Conservation (phyloP, 2,797 vertebrate species). For the Nyctibius grandis region DNA sequence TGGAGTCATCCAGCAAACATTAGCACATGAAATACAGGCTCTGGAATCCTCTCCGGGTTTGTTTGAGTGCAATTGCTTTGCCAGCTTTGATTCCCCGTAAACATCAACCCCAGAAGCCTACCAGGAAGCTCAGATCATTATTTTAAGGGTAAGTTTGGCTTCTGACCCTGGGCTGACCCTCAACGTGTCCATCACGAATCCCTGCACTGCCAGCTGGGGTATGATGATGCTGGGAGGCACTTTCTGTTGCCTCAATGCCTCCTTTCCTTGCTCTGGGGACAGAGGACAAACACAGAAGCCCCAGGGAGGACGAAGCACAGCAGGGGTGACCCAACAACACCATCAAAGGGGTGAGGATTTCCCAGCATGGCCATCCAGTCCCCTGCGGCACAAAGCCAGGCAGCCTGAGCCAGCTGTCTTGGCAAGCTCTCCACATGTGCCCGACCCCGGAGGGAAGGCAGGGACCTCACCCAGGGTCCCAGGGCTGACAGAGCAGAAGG, state of each 20-base stretch:
- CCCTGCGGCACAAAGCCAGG: not conserved
- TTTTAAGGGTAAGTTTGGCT: not conserved
- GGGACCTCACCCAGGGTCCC: not conserved
- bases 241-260: not conserved
- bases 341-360: not conserved
- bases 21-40: constrained; percentile 18
- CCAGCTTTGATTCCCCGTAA: not conserved
- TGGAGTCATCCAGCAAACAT: constrained; percentile 48
- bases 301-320: not conserved
- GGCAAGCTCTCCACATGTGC: not conserved
- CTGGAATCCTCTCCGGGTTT: constrained; percentile 30
- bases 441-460: not conserved
- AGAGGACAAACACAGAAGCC: not conserved
- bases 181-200: rapidly evolving
- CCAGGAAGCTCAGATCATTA: not conserved
- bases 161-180: not conserved
- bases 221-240: not conserved
- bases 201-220: not conserved
- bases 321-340: not conserved
- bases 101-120: not conserved
- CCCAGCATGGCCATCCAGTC: rapidly evolving
- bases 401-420: not conserved
- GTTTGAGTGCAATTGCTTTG: not conserved
- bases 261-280: not conserved
- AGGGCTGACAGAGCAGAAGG: not conserved